Evolutionary conservation across 2,888 invertebrate species (phyloP).

Genomic region (Lagria hirta): DNA sequence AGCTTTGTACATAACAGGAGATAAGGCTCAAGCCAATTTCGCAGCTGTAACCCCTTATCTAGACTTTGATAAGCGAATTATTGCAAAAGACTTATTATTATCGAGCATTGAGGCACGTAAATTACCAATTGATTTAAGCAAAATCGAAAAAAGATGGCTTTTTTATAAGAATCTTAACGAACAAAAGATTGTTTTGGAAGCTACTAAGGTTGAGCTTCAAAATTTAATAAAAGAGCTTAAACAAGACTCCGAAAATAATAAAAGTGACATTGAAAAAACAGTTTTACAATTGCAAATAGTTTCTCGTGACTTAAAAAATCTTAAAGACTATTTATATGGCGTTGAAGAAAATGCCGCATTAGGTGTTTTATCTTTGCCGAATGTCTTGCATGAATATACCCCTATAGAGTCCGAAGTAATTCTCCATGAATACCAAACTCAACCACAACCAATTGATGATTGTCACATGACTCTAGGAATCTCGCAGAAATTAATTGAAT

Average conservation of each 20-base stretch:
- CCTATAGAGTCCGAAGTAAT: conserved; percentile 52
- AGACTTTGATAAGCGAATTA: conserved; percentile 63
- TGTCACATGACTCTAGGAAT: conserved; percentile 61
- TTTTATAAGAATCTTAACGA: conserved; percentile 61
- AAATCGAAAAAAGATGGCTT: conserved; percentile 63
- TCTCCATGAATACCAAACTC: conserved; percentile 41
- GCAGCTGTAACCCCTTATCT: conserved; percentile 68
- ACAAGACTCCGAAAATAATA: conserved; percentile 43
- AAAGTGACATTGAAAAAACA: conserved; percentile 56
- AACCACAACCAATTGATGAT: conserved; percentile 48
- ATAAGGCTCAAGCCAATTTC: conserved; percentile 69
- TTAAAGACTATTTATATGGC: conserved; percentile 68
- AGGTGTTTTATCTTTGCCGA: conserved; percentile 69
- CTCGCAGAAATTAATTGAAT: conserved; percentile 57
- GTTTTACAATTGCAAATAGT: conserved; percentile 56
- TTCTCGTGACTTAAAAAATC: conserved; percentile 60
- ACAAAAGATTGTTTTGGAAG: conserved; percentile 58
- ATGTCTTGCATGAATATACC: conserved; percentile 65
- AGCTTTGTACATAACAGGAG: conserved; percentile 68
- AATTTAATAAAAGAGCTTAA: conserved; percentile 56
- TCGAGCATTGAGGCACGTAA: conserved; percentile 61
- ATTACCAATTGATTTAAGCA: conserved; percentile 57
- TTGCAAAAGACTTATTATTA: conserved; percentile 56
- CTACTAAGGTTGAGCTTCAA: conserved; percentile 56
- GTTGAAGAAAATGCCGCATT: conserved; percentile 70